Percentiles rank a stretch among this genome's conserved stretches.
phyloP scores from a whole-genome alignment of 2,113 vertebrate species.

The Chrysemys picta region DNA sequence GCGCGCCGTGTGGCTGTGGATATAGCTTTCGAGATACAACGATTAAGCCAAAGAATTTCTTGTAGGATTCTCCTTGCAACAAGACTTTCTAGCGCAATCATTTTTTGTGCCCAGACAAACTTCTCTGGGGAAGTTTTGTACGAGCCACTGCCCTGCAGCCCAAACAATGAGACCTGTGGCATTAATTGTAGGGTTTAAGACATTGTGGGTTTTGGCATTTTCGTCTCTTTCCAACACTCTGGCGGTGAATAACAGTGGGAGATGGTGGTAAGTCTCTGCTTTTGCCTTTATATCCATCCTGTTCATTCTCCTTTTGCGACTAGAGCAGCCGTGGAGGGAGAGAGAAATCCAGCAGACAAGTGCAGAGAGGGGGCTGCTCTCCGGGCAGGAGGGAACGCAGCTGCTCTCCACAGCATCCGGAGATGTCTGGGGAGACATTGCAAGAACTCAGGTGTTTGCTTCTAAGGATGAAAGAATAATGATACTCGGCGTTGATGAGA shows the following conservation, averaged over 20 bases:
- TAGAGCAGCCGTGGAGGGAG: background rate
- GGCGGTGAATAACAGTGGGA: conserved; percentile 92
- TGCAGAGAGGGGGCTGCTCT: background rate
- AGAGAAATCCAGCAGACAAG: background rate
- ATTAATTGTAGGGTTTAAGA: conserved; percentile 87
- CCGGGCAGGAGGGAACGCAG: background rate
- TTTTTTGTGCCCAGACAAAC: conserved; percentile 53
- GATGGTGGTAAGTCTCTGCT: conserved; percentile 88
- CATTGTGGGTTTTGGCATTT: conserved; percentile 88
- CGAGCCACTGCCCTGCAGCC: conserved; percentile 44
- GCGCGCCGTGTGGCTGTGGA: too few relatives aligned
- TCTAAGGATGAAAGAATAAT: background rate
- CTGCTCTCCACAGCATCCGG: background rate
- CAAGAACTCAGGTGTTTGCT: background rate
- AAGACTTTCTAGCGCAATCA: background rate
- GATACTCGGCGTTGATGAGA: background rate
- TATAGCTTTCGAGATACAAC: too few relatives aligned
- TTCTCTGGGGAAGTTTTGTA: background rate
- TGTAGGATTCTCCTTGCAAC: background rate
- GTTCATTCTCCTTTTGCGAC: background rate
- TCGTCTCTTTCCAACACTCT: conserved; percentile 89
- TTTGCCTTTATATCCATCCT: background rate
- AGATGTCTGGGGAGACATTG: too few relatives aligned
- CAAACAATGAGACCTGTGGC: conserved; percentile 86
- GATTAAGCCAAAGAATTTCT: too few relatives aligned